Base-by-base conservation (phyloP, 1,140 invertebrate species). In the Lordiphosa stackelbergi region DNA sequence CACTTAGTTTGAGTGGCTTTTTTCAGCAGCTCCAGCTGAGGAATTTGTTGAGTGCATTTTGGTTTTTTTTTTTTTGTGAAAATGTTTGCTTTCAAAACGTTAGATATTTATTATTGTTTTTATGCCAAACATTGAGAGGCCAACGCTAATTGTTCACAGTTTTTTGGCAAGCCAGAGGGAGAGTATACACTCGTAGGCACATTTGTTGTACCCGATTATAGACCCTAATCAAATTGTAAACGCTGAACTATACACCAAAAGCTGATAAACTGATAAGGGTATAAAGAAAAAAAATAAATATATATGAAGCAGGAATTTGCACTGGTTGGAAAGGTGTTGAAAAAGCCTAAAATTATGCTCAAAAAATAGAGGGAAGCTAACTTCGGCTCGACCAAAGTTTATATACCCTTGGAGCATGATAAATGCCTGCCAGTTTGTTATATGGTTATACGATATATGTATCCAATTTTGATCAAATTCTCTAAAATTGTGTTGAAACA, bases 81-180 rank as follows among this genome's bases (percentile, higher is more conserved):
- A 60, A 40, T 46, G 48, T 51, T 48, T 43, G 51, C 22, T 12
- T 16, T 49, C 46, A 49, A 54, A 52, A 42, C 45, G 34, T 37
- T 40, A 35, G 31, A 51, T 51, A 62, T 71, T 81, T 81, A 58
- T 81, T 79, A 71, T 81, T 81, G 71, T 81, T 79, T 79, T 66
- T 73, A 53, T 74, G 54, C 49, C 74, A 79, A 73, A 73, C 62
- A 77, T 66, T 66, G 66, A 69, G 66, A 69, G 62, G 47, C 31
- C 59, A 61, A 16, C 48, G 66, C 55, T 69, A 69, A 69, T 69
- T 69, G 55, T 65, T 69, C 61, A 61, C 54, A 59, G 55, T 64
- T 69, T 63, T 66, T 53, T 59, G 53, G 41, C 53, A 53, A 63
- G 65, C 49, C 48, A 68, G 43, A 45, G 42, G 35, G 22, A 1